A percentile compares a stretch with the other conserved stretches of the same genome.
Evolutionary conservation across 2,888 invertebrate species (phyloP).

Genomic region (Timandra comae): DNA sequence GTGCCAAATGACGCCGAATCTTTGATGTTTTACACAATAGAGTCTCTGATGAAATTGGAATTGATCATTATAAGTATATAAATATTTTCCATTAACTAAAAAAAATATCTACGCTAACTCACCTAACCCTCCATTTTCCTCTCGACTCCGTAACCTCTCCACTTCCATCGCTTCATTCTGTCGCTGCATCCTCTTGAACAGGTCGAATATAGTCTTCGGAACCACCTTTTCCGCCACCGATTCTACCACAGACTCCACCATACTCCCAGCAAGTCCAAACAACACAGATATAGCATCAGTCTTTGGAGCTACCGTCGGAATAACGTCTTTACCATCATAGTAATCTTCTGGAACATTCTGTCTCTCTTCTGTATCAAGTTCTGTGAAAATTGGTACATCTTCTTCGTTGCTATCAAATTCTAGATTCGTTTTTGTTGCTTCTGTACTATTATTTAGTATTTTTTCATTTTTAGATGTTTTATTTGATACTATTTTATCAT

Average conservation of each 20-base stretch:
- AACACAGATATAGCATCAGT: conserved; percentile 63
- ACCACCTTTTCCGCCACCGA: conserved; percentile 65
- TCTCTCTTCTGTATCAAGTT: conserved; percentile 49
- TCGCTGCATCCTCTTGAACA: conserved; percentile 65
- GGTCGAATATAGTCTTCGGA: conserved; percentile 59
- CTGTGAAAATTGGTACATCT: conserved; percentile 55
- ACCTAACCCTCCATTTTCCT: conserved; percentile 72
- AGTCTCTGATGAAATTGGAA: no score
- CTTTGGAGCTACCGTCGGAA: conserved; percentile 59
- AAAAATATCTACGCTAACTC: no score
- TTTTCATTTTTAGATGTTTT: conserved; percentile 1
- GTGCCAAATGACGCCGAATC: no score
- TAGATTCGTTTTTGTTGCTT: conserved; percentile 15
- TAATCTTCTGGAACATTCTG: conserved; percentile 63
- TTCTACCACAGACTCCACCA: conserved; percentile 64
- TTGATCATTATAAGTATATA: no score
- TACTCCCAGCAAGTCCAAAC: conserved; percentile 66
- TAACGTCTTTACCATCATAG: conserved; percentile 60
- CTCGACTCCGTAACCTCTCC: conserved; percentile 61
- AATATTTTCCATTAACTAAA: no score
- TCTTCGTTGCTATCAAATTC: conserved; percentile 27
- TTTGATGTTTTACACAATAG: no score
- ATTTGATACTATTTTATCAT: conserved; percentile 1
- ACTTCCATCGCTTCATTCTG: conserved; percentile 67
- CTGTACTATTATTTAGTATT: conserved; percentile 13